Conservation (phyloP, 2,797 vertebrate species). For the Natrix natrix region DNA sequence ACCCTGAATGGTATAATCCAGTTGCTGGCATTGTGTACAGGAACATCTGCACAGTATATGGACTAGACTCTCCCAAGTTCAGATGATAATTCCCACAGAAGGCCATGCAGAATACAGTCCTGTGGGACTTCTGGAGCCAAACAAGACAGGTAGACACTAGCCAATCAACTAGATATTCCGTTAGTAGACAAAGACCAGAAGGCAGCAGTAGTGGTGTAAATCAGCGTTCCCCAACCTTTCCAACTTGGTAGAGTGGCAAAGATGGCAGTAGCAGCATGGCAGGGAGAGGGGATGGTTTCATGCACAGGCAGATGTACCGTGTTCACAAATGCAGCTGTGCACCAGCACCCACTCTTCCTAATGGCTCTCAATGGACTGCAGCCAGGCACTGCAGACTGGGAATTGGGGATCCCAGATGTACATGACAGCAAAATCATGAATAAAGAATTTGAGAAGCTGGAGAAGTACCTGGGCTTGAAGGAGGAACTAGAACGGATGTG, state of each 20-base stretch:
- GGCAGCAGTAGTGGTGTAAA: neutral
- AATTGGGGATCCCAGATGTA: neutral
- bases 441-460: neutral
- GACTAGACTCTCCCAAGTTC: neutral
- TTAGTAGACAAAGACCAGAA: neutral
- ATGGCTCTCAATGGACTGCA: neutral
- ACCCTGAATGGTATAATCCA: neutral
- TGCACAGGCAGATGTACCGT: rapidly evolving
- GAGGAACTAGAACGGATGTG: neutral
- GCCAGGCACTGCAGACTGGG: neutral
- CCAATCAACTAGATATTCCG: neutral
- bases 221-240: neutral
- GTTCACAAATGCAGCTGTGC: neutral
- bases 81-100: neutral
- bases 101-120: neutral
- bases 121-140: neutral
- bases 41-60: neutral
- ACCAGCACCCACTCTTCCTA: rapidly evolving
- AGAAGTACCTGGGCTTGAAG: neutral
- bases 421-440: neutral
- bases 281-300: neutral
- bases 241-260: neutral
- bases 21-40: neutral
- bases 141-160: neutral
- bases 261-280: neutral